Percentiles rank a stretch among this genome's conserved stretches.
Evolutionary conservation across 2,888 invertebrate genomes (phyloP).

Genomic region (Actias luna): DNA sequence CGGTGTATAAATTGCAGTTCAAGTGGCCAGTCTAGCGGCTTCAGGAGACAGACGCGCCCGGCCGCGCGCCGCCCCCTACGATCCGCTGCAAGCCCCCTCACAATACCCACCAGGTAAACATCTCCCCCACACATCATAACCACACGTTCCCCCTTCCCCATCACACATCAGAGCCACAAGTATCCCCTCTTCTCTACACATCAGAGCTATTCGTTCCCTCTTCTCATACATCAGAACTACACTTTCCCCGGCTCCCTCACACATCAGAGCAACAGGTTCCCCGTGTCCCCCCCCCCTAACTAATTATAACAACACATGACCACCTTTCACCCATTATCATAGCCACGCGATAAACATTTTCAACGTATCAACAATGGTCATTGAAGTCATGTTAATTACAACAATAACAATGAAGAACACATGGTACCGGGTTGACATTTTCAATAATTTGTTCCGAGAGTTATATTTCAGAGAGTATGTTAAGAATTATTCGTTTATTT

Average conservation of each 20-base stretch:
- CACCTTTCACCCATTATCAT: not conserved
- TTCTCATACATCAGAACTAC: too few relatives aligned
- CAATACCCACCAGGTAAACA: slow-evolving; percentile 44
- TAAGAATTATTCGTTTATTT: not conserved
- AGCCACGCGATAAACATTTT: too few relatives aligned
- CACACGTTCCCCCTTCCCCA: not conserved
- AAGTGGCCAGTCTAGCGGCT: slow-evolving; percentile 32
- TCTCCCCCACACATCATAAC: not conserved
- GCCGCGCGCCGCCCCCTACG: slow-evolving; percentile 55
- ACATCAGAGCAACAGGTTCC: not conserved
- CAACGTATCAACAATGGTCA: too few relatives aligned
- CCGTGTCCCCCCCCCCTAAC: not conserved
- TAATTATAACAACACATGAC: not conserved
- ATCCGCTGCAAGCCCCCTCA: slow-evolving; percentile 49
- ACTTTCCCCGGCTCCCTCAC: not conserved
- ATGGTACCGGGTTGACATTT: not conserved
- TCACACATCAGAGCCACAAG: too few relatives aligned
- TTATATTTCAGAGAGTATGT: not conserved
- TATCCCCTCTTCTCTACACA: not conserved
- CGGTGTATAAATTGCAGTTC: slow-evolving; percentile 46
- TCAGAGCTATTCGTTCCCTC: not conserved
- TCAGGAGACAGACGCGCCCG: slow-evolving; percentile 36
- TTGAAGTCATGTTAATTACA: not conserved
- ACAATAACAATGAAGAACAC: not conserved
- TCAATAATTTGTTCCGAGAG: not conserved